Conservation (phyloP, 2,113 vertebrate species). For the Xerus inauris region DNA sequence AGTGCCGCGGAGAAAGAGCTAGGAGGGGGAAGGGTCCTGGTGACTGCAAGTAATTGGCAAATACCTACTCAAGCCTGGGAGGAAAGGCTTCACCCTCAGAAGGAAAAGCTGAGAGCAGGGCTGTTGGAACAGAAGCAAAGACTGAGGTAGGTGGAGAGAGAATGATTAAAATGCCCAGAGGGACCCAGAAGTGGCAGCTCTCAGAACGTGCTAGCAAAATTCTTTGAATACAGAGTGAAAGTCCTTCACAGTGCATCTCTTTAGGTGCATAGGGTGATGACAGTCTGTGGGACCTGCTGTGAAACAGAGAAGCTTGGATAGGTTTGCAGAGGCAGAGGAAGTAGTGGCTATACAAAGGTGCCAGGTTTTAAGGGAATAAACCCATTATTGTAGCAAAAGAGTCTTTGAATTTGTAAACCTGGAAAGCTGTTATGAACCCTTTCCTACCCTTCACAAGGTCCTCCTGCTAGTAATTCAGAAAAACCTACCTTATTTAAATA, state of each 20-base stretch:
- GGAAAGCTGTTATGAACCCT: background rate
- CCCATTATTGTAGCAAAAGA: background rate
- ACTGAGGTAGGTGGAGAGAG: background rate
- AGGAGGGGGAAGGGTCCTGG: background rate
- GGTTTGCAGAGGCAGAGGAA: background rate
- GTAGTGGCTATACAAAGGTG: background rate
- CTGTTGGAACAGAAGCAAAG: background rate
- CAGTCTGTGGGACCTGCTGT: background rate
- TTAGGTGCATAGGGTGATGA: background rate
- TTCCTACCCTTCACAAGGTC: background rate
- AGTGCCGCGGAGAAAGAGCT: background rate
- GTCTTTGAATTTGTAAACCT: background rate
- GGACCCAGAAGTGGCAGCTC: background rate
- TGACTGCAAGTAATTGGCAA: background rate
- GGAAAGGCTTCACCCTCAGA: too few relatives aligned
- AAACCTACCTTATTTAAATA: background rate
- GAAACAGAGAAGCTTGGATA: background rate
- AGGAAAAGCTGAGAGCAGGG: background rate
- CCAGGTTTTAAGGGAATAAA: conserved; percentile 27
- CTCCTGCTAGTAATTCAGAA: background rate
- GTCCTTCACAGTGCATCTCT: background rate
- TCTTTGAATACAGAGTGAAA: background rate
- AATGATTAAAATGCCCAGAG: background rate
- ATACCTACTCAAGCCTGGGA: background rate
- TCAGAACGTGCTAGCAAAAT: background rate